Evolutionary conservation across 2,113 vertebrate genomes (phyloP).

Genomic region (Oreotrochilus melanogaster): DNA sequence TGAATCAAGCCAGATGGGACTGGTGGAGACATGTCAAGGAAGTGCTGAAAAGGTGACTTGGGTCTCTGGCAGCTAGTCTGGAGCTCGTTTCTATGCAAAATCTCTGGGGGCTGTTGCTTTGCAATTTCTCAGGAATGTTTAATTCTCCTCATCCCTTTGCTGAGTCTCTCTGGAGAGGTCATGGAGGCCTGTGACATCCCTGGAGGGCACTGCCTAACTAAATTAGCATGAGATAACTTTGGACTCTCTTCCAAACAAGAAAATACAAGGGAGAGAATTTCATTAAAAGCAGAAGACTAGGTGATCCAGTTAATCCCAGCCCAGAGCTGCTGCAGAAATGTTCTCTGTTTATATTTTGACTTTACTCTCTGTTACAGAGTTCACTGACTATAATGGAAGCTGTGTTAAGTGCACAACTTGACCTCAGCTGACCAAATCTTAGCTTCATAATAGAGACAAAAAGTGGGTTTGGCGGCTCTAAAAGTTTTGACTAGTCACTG

Average conservation of each 20-base stretch:
- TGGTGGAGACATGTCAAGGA: constrained; percentile 80
- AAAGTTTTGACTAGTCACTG: constrained; percentile 60
- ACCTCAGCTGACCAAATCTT: constrained; percentile 77
- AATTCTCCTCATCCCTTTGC: constrained; percentile 82
- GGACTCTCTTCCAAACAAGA: constrained; percentile 85
- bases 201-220: constrained; percentile 87
- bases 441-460: constrained; percentile 72
- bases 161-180: constrained; percentile 84
- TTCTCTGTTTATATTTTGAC: constrained; percentile 75
- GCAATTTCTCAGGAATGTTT: constrained; percentile 90
- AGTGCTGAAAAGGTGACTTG: constrained; percentile 88
- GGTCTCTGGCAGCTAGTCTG: constrained; percentile 84
- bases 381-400: constrained; percentile 70
- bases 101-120: constrained; percentile 83
- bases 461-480: constrained; percentile 61
- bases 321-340: constrained; percentile 82
- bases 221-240: constrained; percentile 92
- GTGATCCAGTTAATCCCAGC: constrained; percentile 87
- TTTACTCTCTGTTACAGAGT: constrained; percentile 73
- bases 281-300: constrained; percentile 89
- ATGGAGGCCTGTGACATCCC: constrained; percentile 85
- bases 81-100: constrained; percentile 81
- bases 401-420: constrained; percentile 70
- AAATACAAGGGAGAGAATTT: constrained; percentile 87
- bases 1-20: constrained; percentile 84